Evolutionary conservation across 1,140 invertebrate species (phyloP), one percentile per base, ranked within the genome.

Genomic region (Agrypnia vestita): DNA sequence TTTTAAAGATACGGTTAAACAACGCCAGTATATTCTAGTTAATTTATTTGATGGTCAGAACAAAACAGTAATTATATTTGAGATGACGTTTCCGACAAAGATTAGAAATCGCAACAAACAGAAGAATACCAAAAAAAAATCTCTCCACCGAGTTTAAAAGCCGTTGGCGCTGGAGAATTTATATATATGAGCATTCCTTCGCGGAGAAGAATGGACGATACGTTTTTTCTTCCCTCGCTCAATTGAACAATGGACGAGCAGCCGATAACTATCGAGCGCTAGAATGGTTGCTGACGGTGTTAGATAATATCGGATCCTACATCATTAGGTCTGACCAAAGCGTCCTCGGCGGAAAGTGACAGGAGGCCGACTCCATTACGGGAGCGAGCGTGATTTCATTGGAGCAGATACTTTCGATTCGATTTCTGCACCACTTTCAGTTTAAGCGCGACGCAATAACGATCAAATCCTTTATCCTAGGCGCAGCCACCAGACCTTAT

Each of bases 251-350:
- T 71, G 67, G 67, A 35, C 6, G 47, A 71, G 49, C 47, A 17
- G 67, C 12, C 12, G 67, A 71, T 71, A 51, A 46, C 49, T 21
- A 71, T 71, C 67, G 13, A 15, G 46, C n/a, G 67, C 19, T 51
- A 19, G 46, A 71, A 71, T 71, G 49, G 46, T 46, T 51, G 67
- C 67, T 51, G 67, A 71, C 67, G 46, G 47, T 51, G 21, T 71
- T 71, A 71, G 67, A 71, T 71, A 71, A 49, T 35, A 71, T 71
- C 67, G 11, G 49, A 17, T 47, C 21, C 47, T 71, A 51, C 67
- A 71, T 71, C 67, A 71, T 71, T 71, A 71, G n/a, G 47, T n/a
- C 4, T 71, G 67, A 71, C 51, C 46, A 19, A 17, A 21, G 46
- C 46, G 47, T 51, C n/a, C n/a, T 10, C 21, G 15, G 13, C 49